Conservation (phyloP, 2,888 invertebrate species). For the Acleris sparsana region DNA sequence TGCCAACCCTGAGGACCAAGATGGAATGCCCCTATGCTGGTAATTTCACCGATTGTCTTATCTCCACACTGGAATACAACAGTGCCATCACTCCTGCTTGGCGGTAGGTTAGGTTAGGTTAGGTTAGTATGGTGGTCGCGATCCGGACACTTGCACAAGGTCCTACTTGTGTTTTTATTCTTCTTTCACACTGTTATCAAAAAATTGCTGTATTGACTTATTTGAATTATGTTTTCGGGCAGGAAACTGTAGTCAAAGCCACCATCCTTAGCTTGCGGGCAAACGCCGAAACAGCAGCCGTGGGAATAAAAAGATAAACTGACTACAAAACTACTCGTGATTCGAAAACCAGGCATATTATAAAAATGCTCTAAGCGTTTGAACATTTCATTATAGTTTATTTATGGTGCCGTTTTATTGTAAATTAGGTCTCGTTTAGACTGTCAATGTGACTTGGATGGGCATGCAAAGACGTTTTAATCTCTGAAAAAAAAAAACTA, state of each 20-base stretch:
- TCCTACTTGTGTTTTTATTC: too few species aligned
- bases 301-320: conserved; percentile 19
- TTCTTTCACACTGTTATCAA: too few species aligned
- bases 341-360: conserved; percentile 27
- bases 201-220: background rate
- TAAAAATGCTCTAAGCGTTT: conserved; percentile 27
- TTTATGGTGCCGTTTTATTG: conserved; percentile 27
- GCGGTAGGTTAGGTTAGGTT: too few species aligned
- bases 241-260: background rate
- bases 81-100: too few species aligned
- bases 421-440: conserved; percentile 27
- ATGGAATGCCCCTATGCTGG: too few species aligned
- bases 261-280: background rate
- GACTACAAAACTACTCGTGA: conserved; percentile 20
- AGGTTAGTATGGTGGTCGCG: too few species aligned
- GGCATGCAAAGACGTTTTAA: background rate
- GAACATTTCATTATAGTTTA: conserved; percentile 14
- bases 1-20: too few species aligned
- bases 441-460: background rate
- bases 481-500: background rate
- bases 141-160: too few species aligned
- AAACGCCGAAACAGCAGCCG: conserved; percentile 12
- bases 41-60: too few species aligned
- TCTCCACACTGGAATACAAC: too few species aligned
- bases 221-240: background rate